Percentiles rank a stretch among this genome's conserved stretches.
phyloP scores from a whole-genome alignment of 2,797 vertebrate species.

The Sciaenops ocellatus region DNA sequence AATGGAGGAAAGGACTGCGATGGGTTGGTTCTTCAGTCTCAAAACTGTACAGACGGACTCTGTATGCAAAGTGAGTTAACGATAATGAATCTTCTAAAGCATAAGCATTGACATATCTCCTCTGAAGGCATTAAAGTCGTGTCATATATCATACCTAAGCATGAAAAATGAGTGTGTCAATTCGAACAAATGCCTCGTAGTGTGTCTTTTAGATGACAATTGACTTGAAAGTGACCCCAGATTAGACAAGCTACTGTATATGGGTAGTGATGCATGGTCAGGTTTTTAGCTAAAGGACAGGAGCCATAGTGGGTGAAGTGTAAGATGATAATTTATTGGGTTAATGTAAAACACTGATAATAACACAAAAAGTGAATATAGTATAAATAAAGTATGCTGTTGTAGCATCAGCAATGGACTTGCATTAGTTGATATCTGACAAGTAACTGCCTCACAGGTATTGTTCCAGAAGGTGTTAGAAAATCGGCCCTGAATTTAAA shows the following conservation, averaged over 20 bases:
- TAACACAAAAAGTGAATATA: background rate
- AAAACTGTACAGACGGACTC: conserved; percentile 97
- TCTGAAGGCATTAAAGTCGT: background rate
- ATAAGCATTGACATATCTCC: background rate
- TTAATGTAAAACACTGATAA: conserved; percentile 1
- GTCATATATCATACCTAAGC: background rate
- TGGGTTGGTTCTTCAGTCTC: conserved; percentile 93
- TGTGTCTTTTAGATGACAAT: conserved; percentile 7
- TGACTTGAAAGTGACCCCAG: conserved; percentile 6
- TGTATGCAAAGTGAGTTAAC: conserved; percentile 97
- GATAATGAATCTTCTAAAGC: conserved; percentile 1
- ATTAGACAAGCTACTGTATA: background rate
- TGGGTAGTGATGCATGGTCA: background rate
- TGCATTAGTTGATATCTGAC: background rate
- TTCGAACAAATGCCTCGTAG: conserved; percentile 9
- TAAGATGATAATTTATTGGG: conserved; percentile 3
- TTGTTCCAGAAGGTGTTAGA: background rate
- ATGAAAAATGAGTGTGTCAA: background rate
- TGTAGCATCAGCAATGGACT: background rate
- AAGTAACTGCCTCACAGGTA: background rate
- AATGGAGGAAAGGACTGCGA: conserved; percentile 97
- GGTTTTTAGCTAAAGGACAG: background rate
- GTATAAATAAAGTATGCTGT: background rate
- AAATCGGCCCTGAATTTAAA: background rate
- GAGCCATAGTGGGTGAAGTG: background rate